Percentiles rank a stretch among this genome's conserved stretches.
Conservation (phyloP, 1,140 invertebrate genomes). For the Megalonaias nervosa region DNA sequence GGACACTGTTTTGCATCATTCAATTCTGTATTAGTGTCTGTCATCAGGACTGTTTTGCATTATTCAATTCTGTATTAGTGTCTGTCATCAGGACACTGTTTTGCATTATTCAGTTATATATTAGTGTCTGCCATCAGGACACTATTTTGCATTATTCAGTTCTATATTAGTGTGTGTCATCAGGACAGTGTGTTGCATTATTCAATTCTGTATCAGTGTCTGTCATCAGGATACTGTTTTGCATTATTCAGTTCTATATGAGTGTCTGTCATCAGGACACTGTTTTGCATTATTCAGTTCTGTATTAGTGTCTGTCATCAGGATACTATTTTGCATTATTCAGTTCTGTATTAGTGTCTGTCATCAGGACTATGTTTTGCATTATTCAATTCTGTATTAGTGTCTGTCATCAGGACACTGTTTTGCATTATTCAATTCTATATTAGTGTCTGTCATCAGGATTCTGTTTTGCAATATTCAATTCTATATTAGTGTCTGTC, state of each 20-base stretch:
- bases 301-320: too few relatives aligned
- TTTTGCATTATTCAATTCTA: too few relatives aligned
- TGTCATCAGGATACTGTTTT: too few relatives aligned
- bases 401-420: not conserved
- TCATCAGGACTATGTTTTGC: not conserved
- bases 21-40: not conserved
- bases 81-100: too few relatives aligned
- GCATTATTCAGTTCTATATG: too few relatives aligned
- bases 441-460: too few relatives aligned
- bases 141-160: not conserved
- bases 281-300: not conserved
- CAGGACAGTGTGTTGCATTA: too few relatives aligned
- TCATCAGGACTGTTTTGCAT: not conserved
- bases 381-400: not conserved
- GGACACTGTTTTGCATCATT: not conserved
- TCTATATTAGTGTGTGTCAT: not conserved
- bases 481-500: conserved; percentile 1
- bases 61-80: too few relatives aligned
- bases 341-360: conserved; percentile 1
- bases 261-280: not conserved
- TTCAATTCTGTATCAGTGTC: too few relatives aligned
- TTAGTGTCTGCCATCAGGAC: not conserved
- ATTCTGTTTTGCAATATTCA: too few relatives aligned
- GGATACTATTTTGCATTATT: too few relatives aligned
- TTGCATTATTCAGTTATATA: too few relatives aligned